A percentile compares a stretch with the other conserved stretches of the same genome.
Conservation (phyloP, 2,113 vertebrate genomes). For the Antechinus flavipes region DNA sequence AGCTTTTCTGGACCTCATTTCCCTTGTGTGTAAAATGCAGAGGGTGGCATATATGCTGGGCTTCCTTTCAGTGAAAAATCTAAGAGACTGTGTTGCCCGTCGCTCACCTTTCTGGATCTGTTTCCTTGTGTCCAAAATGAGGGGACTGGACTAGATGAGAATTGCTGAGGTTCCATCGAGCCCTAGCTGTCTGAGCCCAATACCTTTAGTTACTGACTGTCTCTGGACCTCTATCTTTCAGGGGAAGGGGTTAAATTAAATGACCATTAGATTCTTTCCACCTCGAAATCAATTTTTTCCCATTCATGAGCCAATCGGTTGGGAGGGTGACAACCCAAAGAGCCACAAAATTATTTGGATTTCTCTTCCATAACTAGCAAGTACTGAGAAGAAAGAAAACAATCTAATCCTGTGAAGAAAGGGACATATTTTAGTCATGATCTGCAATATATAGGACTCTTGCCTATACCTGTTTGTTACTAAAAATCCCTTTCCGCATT, state of each 20-base stretch:
- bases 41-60: background rate
- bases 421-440: conserved; percentile 22
- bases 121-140: background rate
- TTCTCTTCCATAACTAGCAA: conserved; percentile 50
- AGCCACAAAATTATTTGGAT: conserved; percentile 2
- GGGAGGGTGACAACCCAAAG: background rate
- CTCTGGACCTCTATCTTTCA: background rate
- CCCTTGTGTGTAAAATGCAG: background rate
- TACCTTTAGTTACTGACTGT: background rate
- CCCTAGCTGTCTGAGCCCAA: background rate
- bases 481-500: conserved; percentile 18
- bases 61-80: background rate
- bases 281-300: background rate
- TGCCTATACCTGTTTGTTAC: background rate
- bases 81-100: background rate
- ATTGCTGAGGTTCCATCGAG: background rate
- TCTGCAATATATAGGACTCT: conserved; percentile 7
- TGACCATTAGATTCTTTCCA: background rate
- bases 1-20: background rate
- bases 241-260: background rate
- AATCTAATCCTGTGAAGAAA: background rate
- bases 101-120: background rate
- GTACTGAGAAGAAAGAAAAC: conserved; percentile 1
- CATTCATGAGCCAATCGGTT: background rate
- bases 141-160: no score